A percentile compares a stretch with the other conserved stretches of the same genome.
Evolutionary conservation across 1,140 invertebrate species (phyloP).

Genomic region (Leptinotarsa lineolata): DNA sequence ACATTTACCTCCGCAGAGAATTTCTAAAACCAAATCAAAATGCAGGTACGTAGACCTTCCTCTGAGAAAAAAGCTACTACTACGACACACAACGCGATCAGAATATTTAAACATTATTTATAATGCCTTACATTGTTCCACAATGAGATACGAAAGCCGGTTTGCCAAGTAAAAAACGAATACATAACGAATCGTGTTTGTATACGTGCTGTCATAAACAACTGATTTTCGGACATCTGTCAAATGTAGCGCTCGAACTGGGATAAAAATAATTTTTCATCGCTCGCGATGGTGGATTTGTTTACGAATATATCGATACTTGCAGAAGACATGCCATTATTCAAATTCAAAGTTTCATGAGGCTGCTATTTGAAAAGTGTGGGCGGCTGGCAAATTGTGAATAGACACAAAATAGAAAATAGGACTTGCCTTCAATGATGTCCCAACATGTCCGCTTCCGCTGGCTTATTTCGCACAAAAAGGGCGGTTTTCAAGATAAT

Average conservation of each 20-base stretch:
- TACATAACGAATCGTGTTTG: not conserved
- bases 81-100: not conserved
- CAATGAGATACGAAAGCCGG: not conserved
- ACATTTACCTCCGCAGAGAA: not conserved
- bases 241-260: not conserved
- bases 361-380: not conserved
- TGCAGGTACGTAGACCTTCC: not conserved
- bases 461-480: not conserved
- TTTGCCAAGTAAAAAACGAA: not conserved
- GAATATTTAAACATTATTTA: not conserved
- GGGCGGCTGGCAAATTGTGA: not conserved
- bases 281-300: not conserved
- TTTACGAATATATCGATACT: not conserved
- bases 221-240: not conserved
- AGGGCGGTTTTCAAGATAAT: not conserved
- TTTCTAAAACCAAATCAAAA: not conserved
- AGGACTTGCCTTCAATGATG: not conserved
- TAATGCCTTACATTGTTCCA: not conserved
- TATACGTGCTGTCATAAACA: conserved; percentile 6
- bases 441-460: not conserved
- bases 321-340: not conserved
- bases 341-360: not conserved
- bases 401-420: not conserved
- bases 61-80: not conserved
- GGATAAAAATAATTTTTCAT: not conserved